A percentile compares a stretch with the other conserved stretches of the same genome.
Conservation (phyloP, 92 coral and sea anemone species). For the Isaurus tuberculatus region DNA sequence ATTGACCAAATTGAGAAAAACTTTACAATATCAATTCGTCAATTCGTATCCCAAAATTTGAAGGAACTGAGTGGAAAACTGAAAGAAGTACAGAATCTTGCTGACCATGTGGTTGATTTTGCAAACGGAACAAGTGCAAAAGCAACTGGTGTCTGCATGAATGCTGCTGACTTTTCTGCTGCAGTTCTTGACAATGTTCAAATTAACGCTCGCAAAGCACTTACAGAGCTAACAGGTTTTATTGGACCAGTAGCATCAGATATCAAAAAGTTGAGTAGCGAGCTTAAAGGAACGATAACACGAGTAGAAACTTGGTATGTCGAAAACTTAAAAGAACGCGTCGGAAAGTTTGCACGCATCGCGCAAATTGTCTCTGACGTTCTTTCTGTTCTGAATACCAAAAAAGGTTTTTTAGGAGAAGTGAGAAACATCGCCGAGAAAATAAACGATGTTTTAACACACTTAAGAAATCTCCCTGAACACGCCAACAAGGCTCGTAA, state of each 20-base stretch:
- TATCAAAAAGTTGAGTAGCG: slow-evolving; percentile 70
- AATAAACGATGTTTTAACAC: slow-evolving; percentile 76
- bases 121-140: slow-evolving; percentile 82
- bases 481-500: slow-evolving; percentile 87
- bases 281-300: slow-evolving; percentile 74
- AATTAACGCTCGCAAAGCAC: slow-evolving; percentile 75
- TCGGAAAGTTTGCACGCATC: slow-evolving; percentile 87
- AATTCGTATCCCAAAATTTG: slow-evolving; percentile 73
- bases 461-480: slow-evolving; percentile 77
- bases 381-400: slow-evolving; percentile 81
- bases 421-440: slow-evolving; percentile 80
- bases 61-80: slow-evolving; percentile 74
- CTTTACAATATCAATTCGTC: slow-evolving; percentile 74
- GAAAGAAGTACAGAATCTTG: slow-evolving; percentile 73
- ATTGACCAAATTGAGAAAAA: slow-evolving; percentile 74
- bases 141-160: slow-evolving; percentile 81
- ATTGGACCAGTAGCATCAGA: slow-evolving; percentile 80
- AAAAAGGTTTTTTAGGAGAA: slow-evolving; percentile 78
- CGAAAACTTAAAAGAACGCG: slow-evolving; percentile 77
- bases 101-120: slow-evolving; percentile 86
- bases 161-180: slow-evolving; percentile 81
- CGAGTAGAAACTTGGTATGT: slow-evolving; percentile 88
- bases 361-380: slow-evolving; percentile 86
- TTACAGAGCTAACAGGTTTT: slow-evolving; percentile 69
- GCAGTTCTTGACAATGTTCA: slow-evolving; percentile 85